Conservation (phyloP, 2,797 vertebrate species). For the Steatocranus sp. region DNA sequence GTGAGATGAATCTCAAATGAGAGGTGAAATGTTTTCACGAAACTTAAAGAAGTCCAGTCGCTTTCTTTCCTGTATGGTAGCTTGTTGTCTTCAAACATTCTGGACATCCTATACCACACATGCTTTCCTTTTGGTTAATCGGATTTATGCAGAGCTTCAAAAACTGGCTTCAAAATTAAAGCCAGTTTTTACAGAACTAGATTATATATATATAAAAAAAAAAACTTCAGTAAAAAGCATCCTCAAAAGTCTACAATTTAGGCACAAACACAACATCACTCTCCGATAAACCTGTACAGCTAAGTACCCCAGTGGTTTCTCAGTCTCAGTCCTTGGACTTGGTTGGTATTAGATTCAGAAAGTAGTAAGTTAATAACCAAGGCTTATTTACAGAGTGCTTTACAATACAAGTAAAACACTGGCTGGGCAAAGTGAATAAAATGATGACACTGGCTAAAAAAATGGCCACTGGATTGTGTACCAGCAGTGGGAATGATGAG, state of each 20-base stretch:
- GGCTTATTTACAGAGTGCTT: not conserved
- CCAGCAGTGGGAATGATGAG: not conserved
- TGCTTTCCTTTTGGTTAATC: not conserved
- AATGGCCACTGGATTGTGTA: not conserved
- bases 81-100: not conserved
- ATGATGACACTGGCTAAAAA: constrained; percentile 6
- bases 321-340: not conserved
- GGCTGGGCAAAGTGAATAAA: not conserved
- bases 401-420: not conserved
- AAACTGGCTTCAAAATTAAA: not conserved
- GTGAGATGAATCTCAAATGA: not conserved
- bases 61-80: not conserved
- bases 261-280: not conserved
- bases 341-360: not conserved
- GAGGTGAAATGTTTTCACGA: not conserved
- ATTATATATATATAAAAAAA: no score
- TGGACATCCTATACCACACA: not conserved
- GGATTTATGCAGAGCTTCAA: not conserved
- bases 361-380: not conserved
- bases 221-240: not conserved
- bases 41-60: not conserved
- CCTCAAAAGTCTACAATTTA: not conserved
- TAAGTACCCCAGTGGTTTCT: not conserved
- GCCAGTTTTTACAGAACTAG: not conserved
- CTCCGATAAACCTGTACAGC: not conserved